Evolutionary conservation across 2,888 invertebrate genomes (phyloP), one percentile per base, ranked within the genome.

Genomic region (Eumerus sabulonum): DNA sequence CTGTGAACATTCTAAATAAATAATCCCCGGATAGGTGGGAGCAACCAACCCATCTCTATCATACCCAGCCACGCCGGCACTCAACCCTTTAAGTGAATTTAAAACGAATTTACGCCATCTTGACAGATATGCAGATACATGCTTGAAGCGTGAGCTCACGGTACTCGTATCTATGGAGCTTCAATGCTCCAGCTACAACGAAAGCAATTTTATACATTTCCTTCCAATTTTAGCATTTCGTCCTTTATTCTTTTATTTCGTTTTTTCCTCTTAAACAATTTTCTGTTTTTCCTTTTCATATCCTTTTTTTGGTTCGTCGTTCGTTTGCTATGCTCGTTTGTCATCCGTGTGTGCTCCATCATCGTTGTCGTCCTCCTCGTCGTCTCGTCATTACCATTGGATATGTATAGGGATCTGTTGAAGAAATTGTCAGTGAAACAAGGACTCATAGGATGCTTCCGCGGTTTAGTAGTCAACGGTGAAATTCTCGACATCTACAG

Each of bases 391-490:
- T 12, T 7, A 38, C 38, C n/a, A 40, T n/a, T n/a, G 48, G 44
- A 7, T 14, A 11, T n/a, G n/a, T 56, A 16, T 86, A 96, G 95
- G 50, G 95, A 95, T 85, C 92, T 95, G 76, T 89, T 96, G 13
- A 94, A 94, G 84, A 95, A 95, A 86, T 93, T 95, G 9, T 94
- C 95, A 0, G 95, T 96, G 0, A 93, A 94, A 82, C 95, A 96
- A 90, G 97, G 98, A 5, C 91, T 98, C 16, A 97, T 97, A 83
- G 98, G 98, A 18, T 98, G 98, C 88, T 96, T 98, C 88, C 92
- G 97, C 84, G 97, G 97, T 4, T 90, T 98, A 57, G 95, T 96
- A 0, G 96, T 98, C 17, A 98, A 98, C 85, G 96, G 96, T 14
- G 95, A 95, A 90, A 94, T 96, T 79, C 90, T 97, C 45, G 96